phyloP scores from a whole-genome alignment of 2,888 invertebrate genomes.

The Dasysyrphus albostriatus region DNA sequence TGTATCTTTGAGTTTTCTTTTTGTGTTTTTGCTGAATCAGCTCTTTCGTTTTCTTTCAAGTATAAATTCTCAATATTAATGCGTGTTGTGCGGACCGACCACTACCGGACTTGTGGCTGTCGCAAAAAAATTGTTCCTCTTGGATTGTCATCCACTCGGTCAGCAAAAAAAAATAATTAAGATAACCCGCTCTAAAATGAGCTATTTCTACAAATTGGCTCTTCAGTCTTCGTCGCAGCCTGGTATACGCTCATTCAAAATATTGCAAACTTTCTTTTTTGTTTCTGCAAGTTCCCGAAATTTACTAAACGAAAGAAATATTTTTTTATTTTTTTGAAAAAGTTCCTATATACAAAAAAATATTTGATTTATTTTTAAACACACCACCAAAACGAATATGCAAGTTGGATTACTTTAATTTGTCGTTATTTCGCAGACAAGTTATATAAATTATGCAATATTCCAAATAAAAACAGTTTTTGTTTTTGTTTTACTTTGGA shows the following conservation, averaged over 20 bases:
- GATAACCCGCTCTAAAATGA: conserved; percentile 46
- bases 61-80: conserved; percentile 6
- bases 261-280: conserved; percentile 28
- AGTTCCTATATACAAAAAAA: conserved; percentile 17
- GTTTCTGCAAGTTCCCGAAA: conserved; percentile 27
- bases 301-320: conserved; percentile 25
- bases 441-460: conserved; percentile 68
- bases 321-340: conserved; percentile 13
- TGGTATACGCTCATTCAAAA: conserved; percentile 48
- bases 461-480: conserved; percentile 46
- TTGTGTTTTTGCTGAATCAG: background rate
- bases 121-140: conserved; percentile 54
- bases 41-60: conserved; percentile 1
- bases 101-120: conserved; percentile 30
- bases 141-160: conserved; percentile 29
- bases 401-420: conserved; percentile 41
- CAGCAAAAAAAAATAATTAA: background rate
- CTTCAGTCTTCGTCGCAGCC: conserved; percentile 58
- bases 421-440: conserved; percentile 28
- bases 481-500: conserved; percentile 13
- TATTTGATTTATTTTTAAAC: conserved; percentile 66
- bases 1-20: conserved; percentile 30
- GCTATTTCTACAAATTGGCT: conserved; percentile 42
- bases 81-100: conserved; percentile 19
- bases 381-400: conserved; percentile 24